Conservation (phyloP, 2,888 invertebrate genomes). For the Diplolepis rosae region DNA sequence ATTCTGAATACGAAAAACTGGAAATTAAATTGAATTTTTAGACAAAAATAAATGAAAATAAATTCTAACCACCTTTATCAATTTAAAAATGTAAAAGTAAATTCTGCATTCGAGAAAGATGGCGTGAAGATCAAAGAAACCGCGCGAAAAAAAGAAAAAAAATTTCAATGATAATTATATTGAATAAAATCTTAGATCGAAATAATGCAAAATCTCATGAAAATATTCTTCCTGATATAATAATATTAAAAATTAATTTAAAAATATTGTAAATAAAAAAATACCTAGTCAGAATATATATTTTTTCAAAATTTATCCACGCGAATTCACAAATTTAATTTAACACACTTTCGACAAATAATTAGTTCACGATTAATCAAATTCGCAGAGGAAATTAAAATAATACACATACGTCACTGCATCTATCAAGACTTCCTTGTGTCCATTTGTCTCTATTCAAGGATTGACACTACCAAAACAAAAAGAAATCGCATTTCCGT, state of each 20-base stretch:
- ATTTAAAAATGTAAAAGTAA: background rate
- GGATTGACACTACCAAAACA: conserved; percentile 22
- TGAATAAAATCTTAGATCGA: background rate
- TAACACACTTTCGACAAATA: background rate
- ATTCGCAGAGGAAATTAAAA: background rate
- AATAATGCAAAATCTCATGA: background rate
- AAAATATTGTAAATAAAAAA: background rate
- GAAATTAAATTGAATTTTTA: too few relatives aligned
- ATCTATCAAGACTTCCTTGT: background rate
- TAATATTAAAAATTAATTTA: background rate
- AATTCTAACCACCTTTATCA: background rate
- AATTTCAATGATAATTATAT: background rate
- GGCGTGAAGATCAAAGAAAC: background rate
- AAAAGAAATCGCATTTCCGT: conserved; percentile 20
- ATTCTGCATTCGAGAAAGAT: background rate
- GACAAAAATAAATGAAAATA: background rate
- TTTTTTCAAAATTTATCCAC: background rate
- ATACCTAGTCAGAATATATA: background rate
- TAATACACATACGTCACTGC: conserved; percentile 3
- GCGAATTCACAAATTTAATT: background rate
- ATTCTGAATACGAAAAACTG: too few relatives aligned
- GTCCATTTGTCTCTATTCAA: conserved; percentile 6
- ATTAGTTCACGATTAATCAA: background rate
- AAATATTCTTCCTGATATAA: background rate
- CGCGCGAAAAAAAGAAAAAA: background rate